Conservation (phyloP, 2,888 invertebrate species). For the Apamea crenata region DNA sequence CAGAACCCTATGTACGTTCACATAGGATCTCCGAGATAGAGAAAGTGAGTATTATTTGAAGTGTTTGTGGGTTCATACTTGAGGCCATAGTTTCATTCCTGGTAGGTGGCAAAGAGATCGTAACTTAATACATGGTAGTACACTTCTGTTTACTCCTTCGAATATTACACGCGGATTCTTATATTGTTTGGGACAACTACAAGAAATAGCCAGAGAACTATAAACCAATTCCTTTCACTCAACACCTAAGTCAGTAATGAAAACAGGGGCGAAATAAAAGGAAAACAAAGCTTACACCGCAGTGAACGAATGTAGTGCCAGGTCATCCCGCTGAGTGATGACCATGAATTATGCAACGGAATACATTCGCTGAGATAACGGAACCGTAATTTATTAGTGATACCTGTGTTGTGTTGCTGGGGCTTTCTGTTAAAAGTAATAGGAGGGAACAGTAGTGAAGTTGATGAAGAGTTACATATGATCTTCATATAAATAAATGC, state of each 20-base stretch:
- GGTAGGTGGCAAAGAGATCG: background rate
- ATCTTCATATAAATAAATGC: background rate
- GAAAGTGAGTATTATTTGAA: background rate
- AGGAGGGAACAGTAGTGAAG: background rate
- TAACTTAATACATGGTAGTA: background rate
- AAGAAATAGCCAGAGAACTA: background rate
- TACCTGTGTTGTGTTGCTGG: slow-evolving; percentile 60
- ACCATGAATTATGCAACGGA: slow-evolving; percentile 83
- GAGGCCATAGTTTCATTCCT: background rate
- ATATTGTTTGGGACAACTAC: background rate
- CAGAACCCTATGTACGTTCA: background rate
- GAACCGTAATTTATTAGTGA: slow-evolving; percentile 74
- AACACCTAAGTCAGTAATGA: slow-evolving; percentile 47
- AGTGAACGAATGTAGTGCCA: slow-evolving; percentile 45
- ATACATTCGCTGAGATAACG: slow-evolving; percentile 78
- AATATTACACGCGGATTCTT: background rate
- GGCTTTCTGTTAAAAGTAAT: slow-evolving; percentile 19
- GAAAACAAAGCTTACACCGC: slow-evolving; percentile 57
- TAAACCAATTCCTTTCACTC: slow-evolving; percentile 19
- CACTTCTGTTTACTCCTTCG: background rate
- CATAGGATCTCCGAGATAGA: background rate
- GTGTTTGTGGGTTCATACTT: background rate
- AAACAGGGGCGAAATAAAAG: slow-evolving; percentile 44
- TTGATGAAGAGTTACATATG: slow-evolving; percentile 40
- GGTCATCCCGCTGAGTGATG: slow-evolving; percentile 80